Conservation (phyloP, 2,113 vertebrate species). For the Amia ocellicauda region DNA sequence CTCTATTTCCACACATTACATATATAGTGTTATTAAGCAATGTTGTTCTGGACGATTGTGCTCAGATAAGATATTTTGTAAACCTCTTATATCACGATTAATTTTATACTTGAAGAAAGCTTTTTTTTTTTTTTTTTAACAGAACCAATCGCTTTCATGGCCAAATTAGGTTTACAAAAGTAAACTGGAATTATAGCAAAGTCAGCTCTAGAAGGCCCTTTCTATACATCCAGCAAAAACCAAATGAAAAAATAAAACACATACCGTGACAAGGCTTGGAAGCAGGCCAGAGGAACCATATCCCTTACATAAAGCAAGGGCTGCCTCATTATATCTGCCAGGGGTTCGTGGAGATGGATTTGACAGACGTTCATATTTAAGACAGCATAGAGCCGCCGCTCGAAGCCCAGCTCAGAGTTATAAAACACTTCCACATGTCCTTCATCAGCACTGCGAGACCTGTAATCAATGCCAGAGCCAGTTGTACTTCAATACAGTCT, state of each 20-base stretch:
- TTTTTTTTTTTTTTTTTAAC: too few relatives aligned
- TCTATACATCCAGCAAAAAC: too few relatives aligned
- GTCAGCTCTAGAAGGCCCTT: too few relatives aligned
- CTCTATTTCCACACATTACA: too few relatives aligned
- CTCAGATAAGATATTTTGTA: too few relatives aligned
- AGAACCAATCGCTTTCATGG: too few relatives aligned
- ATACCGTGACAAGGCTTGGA: conserved; percentile 74
- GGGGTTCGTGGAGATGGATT: conserved; percentile 55
- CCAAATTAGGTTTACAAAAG: too few relatives aligned
- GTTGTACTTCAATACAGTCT: conserved; percentile 9
- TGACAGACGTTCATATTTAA: conserved; percentile 62
- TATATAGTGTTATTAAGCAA: too few relatives aligned
- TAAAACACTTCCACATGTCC: conserved; percentile 61
- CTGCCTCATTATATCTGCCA: conserved; percentile 50
- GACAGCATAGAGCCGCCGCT: conserved; percentile 61
- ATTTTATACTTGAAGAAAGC: too few relatives aligned
- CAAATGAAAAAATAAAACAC: not conserved
- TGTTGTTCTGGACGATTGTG: too few relatives aligned
- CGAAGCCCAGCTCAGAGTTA: conserved; percentile 68
- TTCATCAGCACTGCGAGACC: conserved; percentile 35
- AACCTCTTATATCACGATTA: too few relatives aligned
- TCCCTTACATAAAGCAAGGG: conserved; percentile 60
- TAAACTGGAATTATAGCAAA: too few relatives aligned
- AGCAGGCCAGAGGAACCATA: conserved; percentile 46
- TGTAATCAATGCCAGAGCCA: conserved; percentile 45